Conservation (phyloP, 2,113 vertebrate species). For the Sitta europaea region DNA sequence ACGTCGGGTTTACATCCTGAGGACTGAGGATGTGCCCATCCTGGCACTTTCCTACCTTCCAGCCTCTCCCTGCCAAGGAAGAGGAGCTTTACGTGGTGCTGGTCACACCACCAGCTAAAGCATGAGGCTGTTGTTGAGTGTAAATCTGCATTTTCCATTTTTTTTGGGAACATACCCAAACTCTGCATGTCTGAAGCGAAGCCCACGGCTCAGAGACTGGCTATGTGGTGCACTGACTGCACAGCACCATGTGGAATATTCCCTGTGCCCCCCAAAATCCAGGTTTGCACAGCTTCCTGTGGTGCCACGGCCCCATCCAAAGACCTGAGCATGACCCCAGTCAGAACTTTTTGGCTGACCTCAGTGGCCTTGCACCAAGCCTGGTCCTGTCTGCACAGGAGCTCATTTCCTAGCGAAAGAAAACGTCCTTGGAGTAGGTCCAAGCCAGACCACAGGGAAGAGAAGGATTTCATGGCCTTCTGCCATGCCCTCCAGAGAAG, state of each 20-base stretch:
- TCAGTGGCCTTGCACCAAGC: neutral
- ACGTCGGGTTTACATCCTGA: neutral
- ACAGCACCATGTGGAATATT: fast-evolving
- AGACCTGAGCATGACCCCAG: neutral
- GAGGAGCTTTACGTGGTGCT: neutral
- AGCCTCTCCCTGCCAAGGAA: neutral
- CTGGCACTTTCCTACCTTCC: neutral
- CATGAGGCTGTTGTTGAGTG: neutral
- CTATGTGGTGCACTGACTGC: neutral
- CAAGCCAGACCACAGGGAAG: neutral
- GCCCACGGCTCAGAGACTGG: neutral
- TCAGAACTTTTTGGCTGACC: neutral
- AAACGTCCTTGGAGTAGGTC: neutral
- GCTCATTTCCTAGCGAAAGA: neutral
- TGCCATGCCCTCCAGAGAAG: neutral
- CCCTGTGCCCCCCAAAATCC: neutral
- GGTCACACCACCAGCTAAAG: neutral
- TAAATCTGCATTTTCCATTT: neutral
- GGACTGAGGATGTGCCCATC: neutral
- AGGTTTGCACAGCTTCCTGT: neutral
- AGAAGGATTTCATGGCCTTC: neutral
- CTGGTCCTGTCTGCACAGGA: neutral
- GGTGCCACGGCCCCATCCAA: neutral
- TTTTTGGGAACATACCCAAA: neutral
- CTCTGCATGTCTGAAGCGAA: neutral